A percentile compares a stretch with the other conserved stretches of the same genome.
Conservation (phyloP, 92 coral and sea anemone genomes). For the Pocillopora grandis region DNA sequence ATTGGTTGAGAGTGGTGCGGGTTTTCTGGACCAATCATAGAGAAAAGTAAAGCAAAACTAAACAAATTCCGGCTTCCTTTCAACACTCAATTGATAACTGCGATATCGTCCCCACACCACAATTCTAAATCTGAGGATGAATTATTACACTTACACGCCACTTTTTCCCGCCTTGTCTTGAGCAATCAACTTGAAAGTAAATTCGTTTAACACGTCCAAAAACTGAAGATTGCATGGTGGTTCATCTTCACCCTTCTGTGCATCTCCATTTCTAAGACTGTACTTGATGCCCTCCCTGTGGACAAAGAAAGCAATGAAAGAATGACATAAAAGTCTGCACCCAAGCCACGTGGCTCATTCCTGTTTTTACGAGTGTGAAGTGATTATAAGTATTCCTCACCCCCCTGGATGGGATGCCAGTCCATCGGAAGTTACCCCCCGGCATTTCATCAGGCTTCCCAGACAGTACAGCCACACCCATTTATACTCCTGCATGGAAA, state of each 20-base stretch:
- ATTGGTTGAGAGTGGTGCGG: no score
- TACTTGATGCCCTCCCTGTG: slow-evolving; percentile 81
- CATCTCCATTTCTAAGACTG: slow-evolving; percentile 52
- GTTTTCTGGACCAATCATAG: no score
- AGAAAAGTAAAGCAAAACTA: no score
- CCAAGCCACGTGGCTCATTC: no score
- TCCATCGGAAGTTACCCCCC: no score
- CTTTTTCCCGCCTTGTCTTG: slow-evolving; percentile 84
- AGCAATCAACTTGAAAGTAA: slow-evolving; percentile 77
- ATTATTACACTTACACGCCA: slow-evolving; percentile 78
- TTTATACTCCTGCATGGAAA: background rate
- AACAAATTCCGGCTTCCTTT: background rate
- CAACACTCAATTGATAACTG: background rate
- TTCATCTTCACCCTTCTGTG: slow-evolving; percentile 38
- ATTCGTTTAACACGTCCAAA: slow-evolving; percentile 86
- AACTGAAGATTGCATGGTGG: slow-evolving; percentile 81
- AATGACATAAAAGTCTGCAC: no score
- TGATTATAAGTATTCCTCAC: no score
- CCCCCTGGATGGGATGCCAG: no score
- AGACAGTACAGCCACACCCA: no score
- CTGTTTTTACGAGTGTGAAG: no score
- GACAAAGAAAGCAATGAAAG: background rate
- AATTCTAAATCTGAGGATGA: background rate
- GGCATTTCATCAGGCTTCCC: no score
- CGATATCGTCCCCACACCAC: background rate